Base-by-base conservation (phyloP, 1,140 invertebrate genomes). In the Drosophila elegans region DNA sequence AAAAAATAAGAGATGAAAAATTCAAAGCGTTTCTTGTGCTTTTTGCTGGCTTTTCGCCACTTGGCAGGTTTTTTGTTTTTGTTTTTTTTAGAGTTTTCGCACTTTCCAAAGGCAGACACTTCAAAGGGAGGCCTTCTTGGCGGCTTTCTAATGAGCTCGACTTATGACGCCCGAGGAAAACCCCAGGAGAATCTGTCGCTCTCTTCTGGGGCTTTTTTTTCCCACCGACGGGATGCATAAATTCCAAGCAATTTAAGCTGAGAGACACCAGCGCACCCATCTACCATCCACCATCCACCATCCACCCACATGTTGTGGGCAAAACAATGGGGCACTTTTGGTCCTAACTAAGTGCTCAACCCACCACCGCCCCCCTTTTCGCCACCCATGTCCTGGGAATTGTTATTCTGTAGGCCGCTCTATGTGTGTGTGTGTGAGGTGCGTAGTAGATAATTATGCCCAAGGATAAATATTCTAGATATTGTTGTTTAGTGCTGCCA, bases 381-480 rank as follows among this genome's bases (percentile, higher is more conserved):
- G 25, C 34, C 57, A 36, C 12, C 53, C 10, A 29, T 44, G 27
- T 9, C 36, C 67, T 42, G 67, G 51, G 64, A 71, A 71, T 42
- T 71, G 67, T 71, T 71, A 41, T 71, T 71, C 64, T 68, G 69
- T 29, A 48, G 67, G 36, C 51, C 25, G 46, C 11, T 44, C 42
- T 38, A 29, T 45, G 32, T 21, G 16, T n/a, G 16, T 36, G 25
- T 12, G 48, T 4, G 29, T 39, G 63, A 55, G 63, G 67, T 69
- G 67, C 51, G 64, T 69, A 44, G 67, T 32, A 69, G 64, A 71
- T 71, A 71, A 71, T 71, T 71, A 71, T 71, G 67, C 42, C 67
- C 67, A 71, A 71, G 67, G 67, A 71, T 71, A 71, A 71, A 71
- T 71, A 71, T 71, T 71, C 67, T 69, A 56, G 64, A 71, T 71